phyloP scores from a whole-genome alignment of 2,888 invertebrate genomes.

The Amiota mariae region DNA sequence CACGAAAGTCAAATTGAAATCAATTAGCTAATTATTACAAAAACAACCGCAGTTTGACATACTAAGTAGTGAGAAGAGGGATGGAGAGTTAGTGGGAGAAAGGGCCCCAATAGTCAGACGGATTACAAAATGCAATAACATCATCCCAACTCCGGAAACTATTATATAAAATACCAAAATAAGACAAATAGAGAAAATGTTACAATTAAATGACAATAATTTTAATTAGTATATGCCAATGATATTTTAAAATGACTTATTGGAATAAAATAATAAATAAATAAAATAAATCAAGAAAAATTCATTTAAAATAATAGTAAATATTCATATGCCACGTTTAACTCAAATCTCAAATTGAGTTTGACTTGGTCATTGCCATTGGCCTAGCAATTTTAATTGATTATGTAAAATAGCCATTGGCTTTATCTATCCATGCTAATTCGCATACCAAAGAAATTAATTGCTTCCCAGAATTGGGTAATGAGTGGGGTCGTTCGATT shows the following conservation, averaged over 20 bases:
- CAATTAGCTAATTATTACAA: slow-evolving; percentile 64
- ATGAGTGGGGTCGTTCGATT: not conserved
- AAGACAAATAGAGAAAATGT: not conserved
- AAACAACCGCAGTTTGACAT: slow-evolving; percentile 46
- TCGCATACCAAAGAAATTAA: slow-evolving; percentile 2
- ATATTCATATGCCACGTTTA: too few relatives aligned
- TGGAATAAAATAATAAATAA: not conserved
- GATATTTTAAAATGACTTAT: not conserved
- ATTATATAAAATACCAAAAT: not conserved
- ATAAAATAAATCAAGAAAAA: not conserved
- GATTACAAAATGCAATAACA: too few relatives aligned
- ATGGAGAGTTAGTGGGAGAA: too few relatives aligned
- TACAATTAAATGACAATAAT: not conserved
- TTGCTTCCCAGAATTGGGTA: not conserved
- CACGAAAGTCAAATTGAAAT: slow-evolving; percentile 53
- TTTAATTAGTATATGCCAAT: slow-evolving; percentile 1
- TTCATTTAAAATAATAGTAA: too few relatives aligned
- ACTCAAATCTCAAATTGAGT: too few relatives aligned
- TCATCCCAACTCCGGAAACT: too few relatives aligned
- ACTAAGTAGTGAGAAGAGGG: not conserved
- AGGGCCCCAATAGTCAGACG: too few relatives aligned
- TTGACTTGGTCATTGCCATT: too few relatives aligned
- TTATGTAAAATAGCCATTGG: too few relatives aligned
- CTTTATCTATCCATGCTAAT: not conserved
- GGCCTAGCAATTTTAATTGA: too few relatives aligned